These are phyloP conservation scores for Megastigmus dorsalis DNA, from an alignment of 2,888 invertebrate species.

Conservation along the genomic window DNA sequence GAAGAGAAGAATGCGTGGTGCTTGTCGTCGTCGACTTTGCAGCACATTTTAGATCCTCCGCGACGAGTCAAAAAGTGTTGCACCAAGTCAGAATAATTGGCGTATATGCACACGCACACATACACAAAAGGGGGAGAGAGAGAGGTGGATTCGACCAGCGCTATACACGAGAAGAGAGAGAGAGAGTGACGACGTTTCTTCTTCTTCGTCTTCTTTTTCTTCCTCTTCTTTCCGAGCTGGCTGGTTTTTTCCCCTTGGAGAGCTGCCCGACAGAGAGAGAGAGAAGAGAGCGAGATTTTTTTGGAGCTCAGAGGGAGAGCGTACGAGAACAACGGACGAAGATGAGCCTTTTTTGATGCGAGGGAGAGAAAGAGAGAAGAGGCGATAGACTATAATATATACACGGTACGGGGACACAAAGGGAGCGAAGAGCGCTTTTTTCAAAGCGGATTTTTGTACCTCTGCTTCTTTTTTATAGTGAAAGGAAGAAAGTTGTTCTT, in stretches of 20 bases:
- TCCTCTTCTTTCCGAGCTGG: conserved; percentile 6
- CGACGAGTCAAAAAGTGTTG: conserved; percentile 10
- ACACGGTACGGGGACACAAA: conserved; percentile 25
- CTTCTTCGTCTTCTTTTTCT: conserved; percentile 1
- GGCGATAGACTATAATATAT: not conserved
- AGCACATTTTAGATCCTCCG: conserved; percentile 5
- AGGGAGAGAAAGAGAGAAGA: not conserved
- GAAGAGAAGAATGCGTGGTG: conserved; percentile 18
- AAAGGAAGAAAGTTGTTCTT: not conserved
- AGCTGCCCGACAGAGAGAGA: conserved; percentile 45
- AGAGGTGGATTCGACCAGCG: conserved; percentile 32
- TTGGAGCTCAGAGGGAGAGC: conserved; percentile 2
- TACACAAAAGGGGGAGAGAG: conserved; percentile 51
- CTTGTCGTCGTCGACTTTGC: not conserved
- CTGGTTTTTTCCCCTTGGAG: conserved; percentile 48
- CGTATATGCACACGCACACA: conserved; percentile 47
- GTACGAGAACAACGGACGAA: conserved; percentile 17
- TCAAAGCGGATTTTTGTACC: not conserved
- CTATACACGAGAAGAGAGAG: not conserved
- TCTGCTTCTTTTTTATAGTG: not conserved
- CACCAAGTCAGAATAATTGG: too few relatives aligned
- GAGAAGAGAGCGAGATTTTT: conserved; percentile 24
- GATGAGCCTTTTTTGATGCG: conserved; percentile 22
- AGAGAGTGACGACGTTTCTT: conserved; percentile 28
- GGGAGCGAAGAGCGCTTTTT: conserved; percentile 21